Percentiles rank a stretch among this genome's conserved stretches.
phyloP scores from a whole-genome alignment of 2,797 vertebrate species.

The Gymnopithys bicolor region DNA sequence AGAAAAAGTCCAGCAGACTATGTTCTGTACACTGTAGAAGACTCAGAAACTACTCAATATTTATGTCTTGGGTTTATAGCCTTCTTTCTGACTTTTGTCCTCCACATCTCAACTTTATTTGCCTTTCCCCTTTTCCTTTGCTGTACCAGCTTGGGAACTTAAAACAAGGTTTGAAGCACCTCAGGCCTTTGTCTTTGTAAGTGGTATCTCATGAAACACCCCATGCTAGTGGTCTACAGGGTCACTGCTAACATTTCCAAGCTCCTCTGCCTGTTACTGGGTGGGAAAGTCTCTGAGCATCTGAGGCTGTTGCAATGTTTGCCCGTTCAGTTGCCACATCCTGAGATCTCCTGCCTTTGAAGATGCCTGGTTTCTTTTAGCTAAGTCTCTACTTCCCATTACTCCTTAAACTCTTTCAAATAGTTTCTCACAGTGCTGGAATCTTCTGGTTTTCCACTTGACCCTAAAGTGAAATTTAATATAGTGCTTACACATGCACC shows the following conservation, averaged over 20 bases:
- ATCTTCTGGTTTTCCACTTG: constrained; percentile 1
- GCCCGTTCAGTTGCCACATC: neutral
- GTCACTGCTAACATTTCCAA: neutral
- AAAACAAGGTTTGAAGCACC: neutral
- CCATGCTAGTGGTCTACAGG: neutral
- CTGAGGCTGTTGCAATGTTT: neutral
- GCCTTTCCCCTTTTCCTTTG: neutral
- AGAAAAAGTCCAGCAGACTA: neutral
- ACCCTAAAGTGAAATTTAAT: neutral
- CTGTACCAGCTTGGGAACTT: neutral
- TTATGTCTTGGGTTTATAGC: neutral
- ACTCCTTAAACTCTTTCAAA: neutral
- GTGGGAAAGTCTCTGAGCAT: neutral
- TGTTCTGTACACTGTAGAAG: neutral
- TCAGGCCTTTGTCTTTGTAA: neutral
- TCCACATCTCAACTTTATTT: neutral
- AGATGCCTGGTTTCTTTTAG: neutral
- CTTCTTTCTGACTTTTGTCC: neutral
- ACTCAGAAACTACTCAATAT: neutral
- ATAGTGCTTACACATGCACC: neutral
- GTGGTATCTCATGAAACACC: neutral
- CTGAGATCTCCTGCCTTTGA: neutral
- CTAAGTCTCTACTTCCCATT: neutral
- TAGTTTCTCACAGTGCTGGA: neutral
- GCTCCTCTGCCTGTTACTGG: neutral